Conservation (phyloP, 2,888 invertebrate species). For the Ctenicera cuprea region DNA sequence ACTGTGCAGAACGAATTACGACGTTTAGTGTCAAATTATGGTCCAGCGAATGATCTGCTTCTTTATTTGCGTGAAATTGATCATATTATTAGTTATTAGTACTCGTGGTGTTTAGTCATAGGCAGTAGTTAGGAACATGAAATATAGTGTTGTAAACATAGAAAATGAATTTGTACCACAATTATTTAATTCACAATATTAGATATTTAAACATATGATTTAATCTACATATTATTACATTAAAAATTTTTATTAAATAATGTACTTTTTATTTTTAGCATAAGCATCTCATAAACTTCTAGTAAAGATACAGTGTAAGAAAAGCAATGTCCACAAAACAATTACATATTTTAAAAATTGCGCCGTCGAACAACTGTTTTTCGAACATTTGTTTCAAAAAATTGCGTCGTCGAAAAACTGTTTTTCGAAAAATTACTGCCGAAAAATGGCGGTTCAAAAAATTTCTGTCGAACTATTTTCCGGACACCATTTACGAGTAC, state of each 20-base stretch:
- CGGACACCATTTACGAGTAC: too few species aligned
- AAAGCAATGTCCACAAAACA: not conserved
- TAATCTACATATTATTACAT: not conserved
- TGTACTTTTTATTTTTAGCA: not conserved
- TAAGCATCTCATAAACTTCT: slow-evolving; percentile 2
- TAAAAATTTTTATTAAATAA: too few species aligned
- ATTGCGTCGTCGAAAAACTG: slow-evolving; percentile 12
- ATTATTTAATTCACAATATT: not conserved
- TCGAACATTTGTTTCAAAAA: not conserved
- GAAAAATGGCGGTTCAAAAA: not conserved
- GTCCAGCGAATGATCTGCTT: not conserved
- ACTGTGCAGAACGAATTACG: not conserved
- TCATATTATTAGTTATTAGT: slow-evolving; percentile 2
- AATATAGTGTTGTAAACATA: too few species aligned
- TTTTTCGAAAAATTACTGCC: not conserved
- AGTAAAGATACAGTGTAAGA: not conserved
- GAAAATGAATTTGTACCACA: too few species aligned
- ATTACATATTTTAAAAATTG: not conserved
- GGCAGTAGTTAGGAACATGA: too few species aligned
- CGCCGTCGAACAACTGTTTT: slow-evolving; percentile 4
- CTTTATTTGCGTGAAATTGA: slow-evolving; percentile 12
- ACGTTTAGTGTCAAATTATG: not conserved
- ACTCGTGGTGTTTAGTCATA: too few species aligned
- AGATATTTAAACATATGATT: slow-evolving; percentile 2
- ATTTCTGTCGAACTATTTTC: not conserved